Base-by-base conservation (phyloP, 2,113 vertebrate species). In the Ochotona curzoniae region DNA sequence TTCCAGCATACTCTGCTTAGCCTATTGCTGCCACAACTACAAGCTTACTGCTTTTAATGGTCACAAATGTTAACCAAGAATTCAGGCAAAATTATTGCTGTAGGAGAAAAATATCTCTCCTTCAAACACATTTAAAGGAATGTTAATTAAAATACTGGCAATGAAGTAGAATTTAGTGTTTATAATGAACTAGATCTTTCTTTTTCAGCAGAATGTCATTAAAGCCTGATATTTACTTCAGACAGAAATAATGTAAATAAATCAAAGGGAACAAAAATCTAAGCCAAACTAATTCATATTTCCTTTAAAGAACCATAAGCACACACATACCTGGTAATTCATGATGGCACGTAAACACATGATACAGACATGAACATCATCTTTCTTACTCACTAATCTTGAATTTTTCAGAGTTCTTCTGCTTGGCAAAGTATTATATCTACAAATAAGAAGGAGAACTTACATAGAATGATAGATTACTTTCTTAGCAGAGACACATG, bases 321-420 rank as follows among this genome's bases (percentile, higher is more conserved):
- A 91, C 51, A 49, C 82, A 96, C 96, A 86, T 95, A 99, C 99
- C 99, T 99, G 99, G 95, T 99, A 99, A 97, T 99, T 99, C 99
- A 99, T 99, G 87, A 99, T 99, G 97, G 99, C 99, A 83, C 99
- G 93, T 23, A 99, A 96, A 97, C 99, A 99, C 99, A 99, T 99
- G 98, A 99, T 98, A 96, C 99, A 99, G 57, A 99, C 99, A 0
- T 99, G 99, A 2, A 99, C 99, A 0, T 99, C 99, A 2, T 99
- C 99, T 93, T 99, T 99, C 93, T 99, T 99, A 78, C 99, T 99
- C 96, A 99, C 99, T 80, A 99, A 94, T 83, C 99, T 97, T 32
- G 99, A 99, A 81, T 99, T 99, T 89, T 99, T 99, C 28, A 99
- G 98, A 0, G 99, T 99, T 49, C 99, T 98, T 49, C 99, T 98